Percentiles rank a stretch among this genome's conserved stretches.
phyloP scores from a whole-genome alignment of 2,888 invertebrate species.

The Archips crataeganus region DNA sequence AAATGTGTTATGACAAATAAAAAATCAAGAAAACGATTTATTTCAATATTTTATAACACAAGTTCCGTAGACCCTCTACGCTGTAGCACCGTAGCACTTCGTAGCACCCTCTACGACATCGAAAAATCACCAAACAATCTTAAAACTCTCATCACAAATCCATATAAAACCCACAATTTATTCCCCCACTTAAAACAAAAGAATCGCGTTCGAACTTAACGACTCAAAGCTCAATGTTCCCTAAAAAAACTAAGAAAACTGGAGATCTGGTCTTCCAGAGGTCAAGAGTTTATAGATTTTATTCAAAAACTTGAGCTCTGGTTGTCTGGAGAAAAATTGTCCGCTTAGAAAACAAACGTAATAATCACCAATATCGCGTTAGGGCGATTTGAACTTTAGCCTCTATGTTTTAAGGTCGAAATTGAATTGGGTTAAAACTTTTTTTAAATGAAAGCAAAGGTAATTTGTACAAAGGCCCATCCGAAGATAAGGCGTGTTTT shows the following conservation, averaged over 20 bases:
- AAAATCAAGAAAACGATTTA: too few species aligned
- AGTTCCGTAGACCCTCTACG: slow-evolving; percentile 5
- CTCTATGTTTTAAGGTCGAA: not conserved
- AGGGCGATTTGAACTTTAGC: not conserved
- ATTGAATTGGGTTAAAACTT: not conserved
- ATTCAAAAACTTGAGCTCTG: slow-evolving; percentile 4
- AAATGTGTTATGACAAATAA: not conserved
- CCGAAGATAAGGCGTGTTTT: slow-evolving; percentile 32
- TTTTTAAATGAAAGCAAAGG: not conserved
- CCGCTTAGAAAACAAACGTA: not conserved
- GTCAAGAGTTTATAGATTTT: slow-evolving; percentile 5
- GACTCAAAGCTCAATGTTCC: not conserved
- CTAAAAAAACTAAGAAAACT: not conserved
- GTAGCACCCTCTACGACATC: slow-evolving; percentile 7
- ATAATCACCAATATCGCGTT: not conserved
- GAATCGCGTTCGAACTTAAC: slow-evolving; percentile 11
- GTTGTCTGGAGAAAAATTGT: not conserved
- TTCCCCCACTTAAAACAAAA: slow-evolving; percentile 23
- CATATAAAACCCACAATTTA: slow-evolving; percentile 22
- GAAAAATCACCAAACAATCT: slow-evolving; percentile 2
- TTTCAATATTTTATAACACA: too few species aligned
- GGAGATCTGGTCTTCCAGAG: slow-evolving; percentile 2
- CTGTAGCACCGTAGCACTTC: slow-evolving; percentile 11
- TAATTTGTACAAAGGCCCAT: slow-evolving; percentile 30
- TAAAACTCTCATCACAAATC: slow-evolving; percentile 13